phyloP scores from a whole-genome alignment of 2,113 vertebrate species.

The Hyperoodon ampullatus region DNA sequence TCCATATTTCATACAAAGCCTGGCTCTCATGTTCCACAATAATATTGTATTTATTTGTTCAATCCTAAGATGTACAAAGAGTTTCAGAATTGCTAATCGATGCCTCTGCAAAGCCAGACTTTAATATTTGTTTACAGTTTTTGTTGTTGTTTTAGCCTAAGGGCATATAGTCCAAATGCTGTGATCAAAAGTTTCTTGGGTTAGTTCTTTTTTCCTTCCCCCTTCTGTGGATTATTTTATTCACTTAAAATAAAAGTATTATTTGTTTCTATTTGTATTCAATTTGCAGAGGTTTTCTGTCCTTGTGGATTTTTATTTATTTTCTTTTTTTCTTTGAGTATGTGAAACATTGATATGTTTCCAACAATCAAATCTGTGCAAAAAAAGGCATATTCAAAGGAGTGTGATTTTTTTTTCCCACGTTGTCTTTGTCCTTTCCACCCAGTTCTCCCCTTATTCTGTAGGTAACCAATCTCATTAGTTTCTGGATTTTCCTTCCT shows the following conservation, averaged over 20 bases:
- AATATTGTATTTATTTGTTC: not conserved
- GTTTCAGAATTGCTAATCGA: not conserved
- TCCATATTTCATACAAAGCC: not conserved
- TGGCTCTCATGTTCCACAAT: not conserved
- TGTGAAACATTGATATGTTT: constrained; percentile 23
- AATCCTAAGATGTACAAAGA: not conserved
- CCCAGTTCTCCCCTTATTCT: not conserved
- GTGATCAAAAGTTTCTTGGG: not conserved
- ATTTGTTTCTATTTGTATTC: constrained; percentile 23
- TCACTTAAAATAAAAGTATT: constrained; percentile 41
- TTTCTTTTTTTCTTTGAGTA: not conserved
- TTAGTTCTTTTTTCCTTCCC: not conserved
- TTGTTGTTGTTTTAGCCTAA: not conserved
- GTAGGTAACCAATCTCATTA: not conserved
- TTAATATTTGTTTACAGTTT: constrained; percentile 40
- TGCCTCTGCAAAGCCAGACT: not conserved
- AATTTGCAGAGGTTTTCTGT: not conserved
- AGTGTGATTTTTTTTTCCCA: not conserved
- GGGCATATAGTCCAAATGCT: not conserved
- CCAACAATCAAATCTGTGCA: not conserved
- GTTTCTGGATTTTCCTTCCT: not conserved
- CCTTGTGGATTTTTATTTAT: not conserved
- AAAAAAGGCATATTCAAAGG: not conserved
- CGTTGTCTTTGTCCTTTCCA: not conserved
- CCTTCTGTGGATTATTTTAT: not conserved